Base-by-base conservation (phyloP, 1,140 invertebrate species). In the Samia ricini region DNA sequence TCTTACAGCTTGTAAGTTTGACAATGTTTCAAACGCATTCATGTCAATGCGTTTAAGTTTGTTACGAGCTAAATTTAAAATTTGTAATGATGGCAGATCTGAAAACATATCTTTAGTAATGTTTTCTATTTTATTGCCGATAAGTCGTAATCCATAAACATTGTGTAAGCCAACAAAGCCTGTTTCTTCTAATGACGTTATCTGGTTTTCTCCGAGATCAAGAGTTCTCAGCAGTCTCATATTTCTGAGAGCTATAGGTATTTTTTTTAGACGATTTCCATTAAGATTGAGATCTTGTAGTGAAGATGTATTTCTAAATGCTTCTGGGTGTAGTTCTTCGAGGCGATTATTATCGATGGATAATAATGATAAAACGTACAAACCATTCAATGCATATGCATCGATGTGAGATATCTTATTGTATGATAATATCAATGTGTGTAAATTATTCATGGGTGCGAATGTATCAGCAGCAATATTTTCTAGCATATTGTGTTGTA, bases 11-110 rank as follows among this genome's bases (percentile, higher is more conserved):
- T 97, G 95, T 51, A 98, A 91, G 80, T 95, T 95, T 4, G 92
- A 91, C 74, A 97, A 95, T 63, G 93, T 93, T 71, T 95, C 94
- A 83, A 98, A 98, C 15, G 96, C 94, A 49, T 95, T 96, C 24
- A 94, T 94, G 72, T 98, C 96, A 21, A 98, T 93, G 62, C 92
- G 92, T 51, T 94, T 92, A 21, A 98, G 94, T 80, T 93, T 94
- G 91, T 98, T 98, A 64, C 95, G 93, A 10, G 97, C 96, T 66
- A 98, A 91, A 91, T 98, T 98, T 52, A 98, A 91, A 71, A 97
- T 96, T 84, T 97, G 96, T 48, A 98, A 89, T 3, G 94, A 94
- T 15, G 96, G 95, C 63, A 98, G 85, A 69, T 96, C 93, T n/a
- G 93, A 91, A 79, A 98, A 97, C 12, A 95, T 93, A 24, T 94